Conservation (phyloP, 2,113 vertebrate genomes). For the cat (Felis catus) region F.catus_Fca126_mat1.0 CM031423.1:17312501-17313000, state of each 20-base stretch:
- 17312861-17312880: background rate
- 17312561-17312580: background rate
- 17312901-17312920: background rate
- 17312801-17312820: background rate
- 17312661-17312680: background rate
- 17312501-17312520: background rate
- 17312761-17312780: rapidly evolving
- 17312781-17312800: background rate
- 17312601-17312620: background rate
- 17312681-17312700: background rate
- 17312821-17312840: background rate
- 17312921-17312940: background rate
- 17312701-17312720: background rate
- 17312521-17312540: background rate
- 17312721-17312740: background rate
- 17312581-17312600: background rate
- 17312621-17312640: background rate
- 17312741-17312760: background rate
- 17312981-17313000: background rate
- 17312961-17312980: background rate
- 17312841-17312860: background rate
- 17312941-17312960: background rate
- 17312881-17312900: background rate
- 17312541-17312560: background rate
- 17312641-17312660: background rate